phyloP scores from a whole-genome alignment of 2,888 invertebrate species.

The Steinernema carpocapsae region DNA sequence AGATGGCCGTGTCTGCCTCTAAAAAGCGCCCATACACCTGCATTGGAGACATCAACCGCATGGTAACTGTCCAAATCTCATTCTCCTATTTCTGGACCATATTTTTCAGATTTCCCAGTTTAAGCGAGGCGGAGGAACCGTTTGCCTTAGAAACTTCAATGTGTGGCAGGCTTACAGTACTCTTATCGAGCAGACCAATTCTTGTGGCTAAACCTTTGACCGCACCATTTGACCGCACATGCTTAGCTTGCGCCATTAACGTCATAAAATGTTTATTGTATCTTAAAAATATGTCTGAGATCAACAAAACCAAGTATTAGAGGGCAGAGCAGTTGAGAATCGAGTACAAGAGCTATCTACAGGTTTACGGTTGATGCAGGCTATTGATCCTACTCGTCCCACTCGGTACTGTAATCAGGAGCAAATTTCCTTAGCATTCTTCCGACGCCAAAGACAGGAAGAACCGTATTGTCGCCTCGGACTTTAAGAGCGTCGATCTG shows the following conservation, averaged over 20 bases:
- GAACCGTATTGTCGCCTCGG: neutral
- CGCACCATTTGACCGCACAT: no score
- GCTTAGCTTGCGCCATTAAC: no score
- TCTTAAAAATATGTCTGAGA: neutral
- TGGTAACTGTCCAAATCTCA: constrained; percentile 73
- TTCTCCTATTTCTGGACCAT: neutral
- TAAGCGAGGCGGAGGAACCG: constrained; percentile 83
- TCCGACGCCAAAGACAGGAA: constrained; percentile 1
- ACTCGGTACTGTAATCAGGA: constrained; percentile 11
- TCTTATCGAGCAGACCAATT: constrained; percentile 35
- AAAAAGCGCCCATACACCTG: constrained; percentile 78
- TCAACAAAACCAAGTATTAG: no score
- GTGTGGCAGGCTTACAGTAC: constrained; percentile 74
- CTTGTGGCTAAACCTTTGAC: neutral
- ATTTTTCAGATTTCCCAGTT: constrained; percentile 78
- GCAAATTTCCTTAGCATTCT: constrained; percentile 2
- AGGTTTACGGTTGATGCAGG: neutral
- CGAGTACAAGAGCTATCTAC: neutral
- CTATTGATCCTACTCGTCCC: neutral
- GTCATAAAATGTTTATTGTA: no score
- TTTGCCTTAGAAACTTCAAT: constrained; percentile 78
- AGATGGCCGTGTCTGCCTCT: constrained; percentile 78
- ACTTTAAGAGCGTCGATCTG: neutral
- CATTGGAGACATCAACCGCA: constrained; percentile 90
- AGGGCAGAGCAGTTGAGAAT: neutral